These are phyloP conservation scores for Anagrus nilaparvatae DNA, from an alignment of 1,140 invertebrate genomes.

Conservation along the genomic window DNA sequence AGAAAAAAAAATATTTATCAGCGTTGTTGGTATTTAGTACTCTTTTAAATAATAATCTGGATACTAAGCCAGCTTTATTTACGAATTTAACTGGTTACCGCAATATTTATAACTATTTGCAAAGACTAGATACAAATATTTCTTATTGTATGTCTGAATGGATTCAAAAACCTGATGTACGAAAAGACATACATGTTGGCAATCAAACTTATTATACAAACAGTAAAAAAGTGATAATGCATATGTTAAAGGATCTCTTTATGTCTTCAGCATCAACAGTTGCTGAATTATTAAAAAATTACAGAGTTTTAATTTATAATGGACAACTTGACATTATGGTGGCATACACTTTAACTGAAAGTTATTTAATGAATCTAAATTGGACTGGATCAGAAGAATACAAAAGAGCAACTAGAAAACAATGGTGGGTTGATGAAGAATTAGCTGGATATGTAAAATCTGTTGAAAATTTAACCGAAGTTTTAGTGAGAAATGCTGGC, in stretches of 20 bases:
- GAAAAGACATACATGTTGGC: slow-evolving; percentile 72
- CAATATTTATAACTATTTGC: slow-evolving; percentile 71
- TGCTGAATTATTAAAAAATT: slow-evolving; percentile 53
- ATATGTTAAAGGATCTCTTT: slow-evolving; percentile 71
- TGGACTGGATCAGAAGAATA: slow-evolving; percentile 58
- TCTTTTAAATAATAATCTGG: slow-evolving; percentile 60
- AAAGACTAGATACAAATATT: slow-evolving; percentile 43
- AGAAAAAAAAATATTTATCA: slow-evolving; percentile 48
- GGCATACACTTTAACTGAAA: slow-evolving; percentile 64
- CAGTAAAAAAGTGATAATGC: slow-evolving; percentile 47
- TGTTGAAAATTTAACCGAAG: slow-evolving; percentile 62
- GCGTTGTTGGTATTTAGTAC: slow-evolving; percentile 60
- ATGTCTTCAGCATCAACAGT: slow-evolving; percentile 68
- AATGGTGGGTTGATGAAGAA: slow-evolving; percentile 57
- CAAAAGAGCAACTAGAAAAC: slow-evolving; percentile 48
- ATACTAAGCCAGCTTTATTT: slow-evolving; percentile 52
- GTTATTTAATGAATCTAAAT: slow-evolving; percentile 55
- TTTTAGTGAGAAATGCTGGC: slow-evolving; percentile 67
- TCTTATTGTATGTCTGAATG: slow-evolving; percentile 46
- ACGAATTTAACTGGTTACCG: slow-evolving; percentile 67
- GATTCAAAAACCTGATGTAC: slow-evolving; percentile 48
- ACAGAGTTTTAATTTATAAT: slow-evolving; percentile 65
- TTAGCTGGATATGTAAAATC: slow-evolving; percentile 68
- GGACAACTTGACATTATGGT: slow-evolving; percentile 80
- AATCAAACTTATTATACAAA: slow-evolving; percentile 56